Evolutionary conservation across 1,140 invertebrate species (phyloP).

Genomic region (Microplitis demolitor): DNA sequence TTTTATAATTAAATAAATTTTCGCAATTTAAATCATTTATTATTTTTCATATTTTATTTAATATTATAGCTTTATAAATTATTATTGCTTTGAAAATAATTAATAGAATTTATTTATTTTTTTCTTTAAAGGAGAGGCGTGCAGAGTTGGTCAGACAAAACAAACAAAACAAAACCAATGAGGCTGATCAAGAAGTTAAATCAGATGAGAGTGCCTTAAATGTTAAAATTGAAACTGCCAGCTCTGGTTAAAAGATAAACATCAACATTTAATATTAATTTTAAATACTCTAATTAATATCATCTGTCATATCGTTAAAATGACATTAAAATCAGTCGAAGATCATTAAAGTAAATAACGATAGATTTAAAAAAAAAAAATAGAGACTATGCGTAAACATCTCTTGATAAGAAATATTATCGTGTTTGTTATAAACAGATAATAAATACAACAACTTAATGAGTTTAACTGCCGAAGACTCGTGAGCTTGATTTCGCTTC

Average conservation of each 20-base stretch:
- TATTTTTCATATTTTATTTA: neutral
- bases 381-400: no score
- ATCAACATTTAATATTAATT: neutral
- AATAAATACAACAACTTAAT: neutral
- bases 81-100: neutral
- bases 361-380: no score
- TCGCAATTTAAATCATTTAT: neutral
- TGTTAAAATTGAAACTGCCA: conserved; percentile 62
- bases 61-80: neutral
- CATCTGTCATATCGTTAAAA: neutral
- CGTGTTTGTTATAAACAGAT: no score
- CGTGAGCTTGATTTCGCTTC: conserved; percentile 18
- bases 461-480: conserved; percentile 5
- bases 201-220: conserved; percentile 35
- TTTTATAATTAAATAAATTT: no score
- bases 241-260: conserved; percentile 63
- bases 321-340: neutral
- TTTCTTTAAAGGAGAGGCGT: conserved; percentile 75
- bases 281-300: neutral
- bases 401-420: neutral
- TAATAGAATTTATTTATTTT: conserved; percentile 28
- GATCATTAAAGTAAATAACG: neutral
- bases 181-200: conserved; percentile 51
- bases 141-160: conserved; percentile 85
- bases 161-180: conserved; percentile 82